Percentiles rank a stretch among this genome's conserved stretches.
Evolutionary conservation across 2,888 invertebrate species (phyloP).

Genomic region (Athetis lepigone): DNA sequence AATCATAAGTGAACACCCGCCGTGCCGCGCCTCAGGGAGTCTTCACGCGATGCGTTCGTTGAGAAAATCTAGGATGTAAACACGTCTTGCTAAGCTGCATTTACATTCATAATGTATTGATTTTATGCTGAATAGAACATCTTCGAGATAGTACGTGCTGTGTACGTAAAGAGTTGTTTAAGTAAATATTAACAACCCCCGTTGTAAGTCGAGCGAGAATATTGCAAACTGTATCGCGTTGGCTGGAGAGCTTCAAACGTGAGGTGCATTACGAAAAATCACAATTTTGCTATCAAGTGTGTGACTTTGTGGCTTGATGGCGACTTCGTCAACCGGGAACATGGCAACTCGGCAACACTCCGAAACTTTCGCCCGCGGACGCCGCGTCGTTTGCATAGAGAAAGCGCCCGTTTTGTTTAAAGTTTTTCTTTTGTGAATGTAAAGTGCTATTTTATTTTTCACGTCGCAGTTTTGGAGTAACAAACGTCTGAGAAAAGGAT

Average conservation of each 20-base stretch:
- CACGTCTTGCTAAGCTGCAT: slow-evolving; percentile 42
- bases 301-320: slow-evolving; percentile 42
- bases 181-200: slow-evolving; percentile 50
- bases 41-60: slow-evolving; percentile 36
- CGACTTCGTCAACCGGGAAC: slow-evolving; percentile 58
- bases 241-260: slow-evolving; percentile 47
- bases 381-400: slow-evolving; percentile 83
- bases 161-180: slow-evolving; percentile 36
- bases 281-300: slow-evolving; percentile 46
- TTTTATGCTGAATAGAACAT: slow-evolving; percentile 53
- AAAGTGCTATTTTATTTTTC: slow-evolving; percentile 80
- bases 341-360: slow-evolving; percentile 64
- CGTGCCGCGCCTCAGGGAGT: slow-evolving; percentile 31
- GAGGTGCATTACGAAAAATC: slow-evolving; percentile 59
- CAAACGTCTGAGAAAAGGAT: slow-evolving; percentile 66
- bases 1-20: slow-evolving; percentile 40
- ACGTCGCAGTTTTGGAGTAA: slow-evolving; percentile 65
- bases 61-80: slow-evolving; percentile 41
- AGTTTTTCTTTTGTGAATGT: slow-evolving; percentile 82
- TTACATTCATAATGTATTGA: slow-evolving; percentile 57
- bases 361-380: slow-evolving; percentile 79
- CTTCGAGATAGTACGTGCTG: slow-evolving; percentile 39
- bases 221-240: slow-evolving; percentile 52
- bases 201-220: slow-evolving; percentile 45
- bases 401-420: slow-evolving; percentile 81